Evolutionary conservation across 2,797 vertebrate species (phyloP), one percentile per base, ranked within the genome.

Genomic region (Perodicticus potto): DNA sequence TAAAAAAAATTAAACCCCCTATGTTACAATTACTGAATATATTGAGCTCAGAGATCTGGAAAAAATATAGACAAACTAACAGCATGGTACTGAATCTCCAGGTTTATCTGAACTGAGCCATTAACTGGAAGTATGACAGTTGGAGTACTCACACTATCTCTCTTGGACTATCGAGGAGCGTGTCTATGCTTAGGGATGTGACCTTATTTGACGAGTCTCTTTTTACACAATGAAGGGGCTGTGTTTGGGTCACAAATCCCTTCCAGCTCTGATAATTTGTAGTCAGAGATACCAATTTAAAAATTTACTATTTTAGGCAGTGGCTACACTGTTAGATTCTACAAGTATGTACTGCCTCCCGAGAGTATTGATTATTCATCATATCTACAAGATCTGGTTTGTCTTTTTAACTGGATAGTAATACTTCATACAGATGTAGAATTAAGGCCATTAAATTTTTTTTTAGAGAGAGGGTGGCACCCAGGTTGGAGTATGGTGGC

Each of bases 271-370:
- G 45, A 9, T 27, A 32, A 53, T 73, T 65, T 81, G 6, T 94
- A 63, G 19, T 85, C n/a, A 92, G 27, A 90, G 45, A 55, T 40
- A 34, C 82, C 29, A n/a, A 91, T 96, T 96, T 80, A 81, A 63
- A 69, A 89, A 59, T 72, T 76, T 63, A 73, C 49, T 86, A 10
- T 91, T 94, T 93, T 88, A 86, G 81, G 63, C 25, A 67, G 10
- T 86, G 23, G 22, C 73, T n/a, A 55, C 29, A 40, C 45, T 73
- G 40, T 86, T 92, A 55, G 34, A 86, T 45, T 95, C 76, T 89
- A 16, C 14, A 53, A 53, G 49, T 53, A 9, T 83, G 23, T 72
- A 34, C 12, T 72, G 59, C 25, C 73, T 87, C 59, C 53, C 9
- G 19, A 74, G 73, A 74, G 57, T 67, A 67, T 67, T 67, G 25